Base-by-base conservation (phyloP, 2,797 vertebrate species). In the Thalassophryne amazonica region DNA sequence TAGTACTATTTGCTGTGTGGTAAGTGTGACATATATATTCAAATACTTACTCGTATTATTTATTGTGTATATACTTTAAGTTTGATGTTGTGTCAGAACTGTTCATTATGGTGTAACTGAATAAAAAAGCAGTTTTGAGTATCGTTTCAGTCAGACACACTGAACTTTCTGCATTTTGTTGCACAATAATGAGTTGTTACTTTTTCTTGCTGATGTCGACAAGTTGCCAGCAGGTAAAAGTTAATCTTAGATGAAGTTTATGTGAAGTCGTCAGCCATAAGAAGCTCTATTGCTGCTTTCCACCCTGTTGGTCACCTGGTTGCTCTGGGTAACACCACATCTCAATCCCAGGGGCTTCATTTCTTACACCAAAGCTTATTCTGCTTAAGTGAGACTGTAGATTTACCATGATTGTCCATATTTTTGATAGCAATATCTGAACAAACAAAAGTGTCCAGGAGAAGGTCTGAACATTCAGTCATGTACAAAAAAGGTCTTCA, bases 161-260 rank as follows among this genome's bases (percentile, higher is more conserved):
- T 21, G 7, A 34, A 24, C 28, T 23, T 53, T 33, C 29, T 32
- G 6, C 6, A 1, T 10, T 50, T 6, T 43, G 9, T 74, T 43
- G 37, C 33, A 45, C 19, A 64, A 56, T 62, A 43, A 32, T 43
- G 13, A 35, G 17, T 11, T 12, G 22, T 38, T 38, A 13, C 12
- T 14, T 37, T 72, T 81, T 85, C 38, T 63, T 84, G 87, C 86
- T 90, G 83, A 86, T 52, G 70, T 29, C 37, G 60, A 78, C 66
- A 77, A 65, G 22, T 73, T 48, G 30, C 42, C 28, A 20, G 48
- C 53, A 76, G 43, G 72, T 78, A 75, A 86, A 88, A 83, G 84
- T 91, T 89, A 83, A 91, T 86, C 75, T 86, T 88, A 78, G 61
- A 87, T 80, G 63, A 80, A 61, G 45, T 86, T 86, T 83, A 83